These are phyloP conservation scores for Abrostola triplasia DNA, from an alignment of 2,888 invertebrate species.

Conservation along the genomic window DNA sequence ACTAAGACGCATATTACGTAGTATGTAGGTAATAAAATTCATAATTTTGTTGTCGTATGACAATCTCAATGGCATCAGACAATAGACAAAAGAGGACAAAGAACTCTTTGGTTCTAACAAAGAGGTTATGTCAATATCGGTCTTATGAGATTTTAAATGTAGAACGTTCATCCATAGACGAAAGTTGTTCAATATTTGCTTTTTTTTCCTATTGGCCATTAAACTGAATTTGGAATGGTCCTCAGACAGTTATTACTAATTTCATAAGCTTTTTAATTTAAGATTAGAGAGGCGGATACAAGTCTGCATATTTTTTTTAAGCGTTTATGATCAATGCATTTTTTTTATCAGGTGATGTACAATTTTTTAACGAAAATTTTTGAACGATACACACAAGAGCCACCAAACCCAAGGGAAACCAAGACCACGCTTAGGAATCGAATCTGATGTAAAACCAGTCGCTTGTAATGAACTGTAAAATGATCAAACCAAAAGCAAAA, in stretches of 20 bases:
- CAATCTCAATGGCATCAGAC: background rate
- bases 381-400: no score
- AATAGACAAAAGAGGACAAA: conserved; percentile 24
- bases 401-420: no score
- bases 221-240: background rate
- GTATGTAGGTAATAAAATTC: no score
- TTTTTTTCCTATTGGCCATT: conserved; percentile 10
- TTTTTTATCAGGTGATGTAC: background rate
- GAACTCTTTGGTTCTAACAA: background rate
- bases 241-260: conserved; percentile 20
- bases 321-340: conserved; percentile 15
- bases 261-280: conserved; percentile 15
- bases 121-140: conserved; percentile 28
- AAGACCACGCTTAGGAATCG: no score
- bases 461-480: no score
- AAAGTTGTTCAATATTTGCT: conserved; percentile 17
- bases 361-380: no score
- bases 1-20: no score
- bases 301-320: no score
- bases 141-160: conserved; percentile 46
- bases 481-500: no score
- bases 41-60: no score
- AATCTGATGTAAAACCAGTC: no score
- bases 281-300: conserved; percentile 15
- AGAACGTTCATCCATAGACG: conserved; percentile 13